phyloP scores from a whole-genome alignment of 2,113 vertebrate genomes.

The Rana temporaria region DNA sequence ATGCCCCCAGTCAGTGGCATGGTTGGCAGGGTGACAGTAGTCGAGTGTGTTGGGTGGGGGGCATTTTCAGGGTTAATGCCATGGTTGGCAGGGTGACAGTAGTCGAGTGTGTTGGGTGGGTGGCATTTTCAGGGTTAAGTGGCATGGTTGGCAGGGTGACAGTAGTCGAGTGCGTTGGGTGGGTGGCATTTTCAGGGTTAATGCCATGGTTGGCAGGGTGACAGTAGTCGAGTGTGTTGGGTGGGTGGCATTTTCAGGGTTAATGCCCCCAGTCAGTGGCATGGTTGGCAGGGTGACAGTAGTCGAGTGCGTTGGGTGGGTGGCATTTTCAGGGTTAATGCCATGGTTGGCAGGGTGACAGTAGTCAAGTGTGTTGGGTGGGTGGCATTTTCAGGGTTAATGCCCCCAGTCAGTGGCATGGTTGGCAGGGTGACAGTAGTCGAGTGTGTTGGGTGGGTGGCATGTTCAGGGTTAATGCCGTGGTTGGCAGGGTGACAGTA shows the following conservation, averaged over 20 bases:
- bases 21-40: constrained; percentile 99
- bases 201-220: constrained; percentile 99
- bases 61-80: constrained; percentile 72
- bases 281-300: constrained; percentile 99
- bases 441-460: constrained; percentile 85
- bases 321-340: constrained; percentile 69
- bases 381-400: constrained; percentile 64
- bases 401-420: no score
- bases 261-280: no score
- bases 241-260: constrained; percentile 41
- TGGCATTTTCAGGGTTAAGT: constrained; percentile 66
- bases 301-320: constrained; percentile 89
- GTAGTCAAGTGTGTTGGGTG: constrained; percentile 93
- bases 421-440: constrained; percentile 99
- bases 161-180: constrained; percentile 97
- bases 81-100: constrained; percentile 99
- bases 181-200: constrained; percentile 59
- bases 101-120: constrained; percentile 91
- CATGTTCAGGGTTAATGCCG: constrained; percentile 73
- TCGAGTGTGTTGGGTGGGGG: constrained; percentile 87
- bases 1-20: no score
- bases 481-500: constrained; percentile 99
- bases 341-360: constrained; percentile 99
- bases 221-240: constrained; percentile 99
- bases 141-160: constrained; percentile 99